Evolutionary conservation across 2,888 invertebrate species (phyloP).

Genomic region (Caenorhabditis sinica): DNA sequence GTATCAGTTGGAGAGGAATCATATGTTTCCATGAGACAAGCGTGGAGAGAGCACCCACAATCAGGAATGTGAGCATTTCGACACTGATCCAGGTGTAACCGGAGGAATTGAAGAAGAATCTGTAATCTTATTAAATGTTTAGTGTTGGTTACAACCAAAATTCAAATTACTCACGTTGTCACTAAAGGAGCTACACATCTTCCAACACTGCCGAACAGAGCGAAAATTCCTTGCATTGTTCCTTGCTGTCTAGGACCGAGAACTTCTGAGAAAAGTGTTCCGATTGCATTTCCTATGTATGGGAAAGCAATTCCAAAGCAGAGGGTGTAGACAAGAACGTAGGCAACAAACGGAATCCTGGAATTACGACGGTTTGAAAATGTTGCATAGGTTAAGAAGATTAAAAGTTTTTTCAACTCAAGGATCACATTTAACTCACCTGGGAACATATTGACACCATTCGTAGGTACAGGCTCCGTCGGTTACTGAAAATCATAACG

Average conservation of each 20-base stretch:
- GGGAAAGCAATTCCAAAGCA: constrained; percentile 71
- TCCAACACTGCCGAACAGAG: constrained; percentile 65
- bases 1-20: constrained; percentile 52
- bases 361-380: background rate
- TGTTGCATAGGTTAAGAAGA: background rate
- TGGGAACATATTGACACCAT: constrained; percentile 69
- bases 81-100: constrained; percentile 66
- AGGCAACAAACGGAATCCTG: constrained; percentile 65
- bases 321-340: constrained; percentile 64
- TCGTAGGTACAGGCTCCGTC: constrained; percentile 68
- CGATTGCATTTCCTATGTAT: constrained; percentile 69
- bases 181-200: constrained; percentile 66
- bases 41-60: constrained; percentile 51
- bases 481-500: constrained; percentile 27
- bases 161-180: constrained; percentile 54
- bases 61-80: constrained; percentile 54
- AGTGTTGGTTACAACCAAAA: no score
- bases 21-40: constrained; percentile 52
- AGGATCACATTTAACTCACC: no score
- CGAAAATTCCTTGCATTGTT: constrained; percentile 71
- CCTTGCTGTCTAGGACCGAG: constrained; percentile 74
- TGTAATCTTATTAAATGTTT: constrained; percentile 4
- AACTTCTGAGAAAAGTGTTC: constrained; percentile 69
- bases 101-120: constrained; percentile 63
- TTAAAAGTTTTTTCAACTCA: constrained; percentile 16